Evolutionary conservation across 2,113 vertebrate genomes (phyloP).

Genomic region (Nasalis larvatus): DNA sequence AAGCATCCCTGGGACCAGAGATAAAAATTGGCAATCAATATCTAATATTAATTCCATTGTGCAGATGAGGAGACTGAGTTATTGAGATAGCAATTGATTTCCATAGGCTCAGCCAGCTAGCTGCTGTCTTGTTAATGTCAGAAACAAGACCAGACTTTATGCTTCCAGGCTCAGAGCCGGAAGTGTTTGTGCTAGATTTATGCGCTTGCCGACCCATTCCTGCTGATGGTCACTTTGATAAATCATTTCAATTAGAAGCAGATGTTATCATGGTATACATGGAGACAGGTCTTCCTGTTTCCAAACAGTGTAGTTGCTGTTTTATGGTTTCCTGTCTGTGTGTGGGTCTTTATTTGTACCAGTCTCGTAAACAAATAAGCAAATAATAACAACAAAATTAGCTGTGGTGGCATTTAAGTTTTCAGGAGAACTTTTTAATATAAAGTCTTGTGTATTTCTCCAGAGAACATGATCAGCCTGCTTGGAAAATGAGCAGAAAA

Average conservation of each 20-base stretch:
- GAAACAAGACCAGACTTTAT: not conserved
- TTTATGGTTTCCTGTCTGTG: slow-evolving; percentile 18
- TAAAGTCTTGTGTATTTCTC: not conserved
- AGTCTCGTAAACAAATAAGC: not conserved
- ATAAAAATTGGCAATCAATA: not conserved
- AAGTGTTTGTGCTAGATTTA: slow-evolving; percentile 35
- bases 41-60: slow-evolving; percentile 7
- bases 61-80: slow-evolving; percentile 5
- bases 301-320: not conserved
- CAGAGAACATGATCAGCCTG: not conserved
- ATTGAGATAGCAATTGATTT: not conserved
- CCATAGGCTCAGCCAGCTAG: not conserved
- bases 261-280: slow-evolving; percentile 22
- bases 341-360: slow-evolving; percentile 8
- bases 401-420: not conserved
- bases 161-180: slow-evolving; percentile 16
- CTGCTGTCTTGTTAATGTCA: not conserved
- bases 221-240: slow-evolving; percentile 67
- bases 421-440: not conserved
- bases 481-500: slow-evolving; percentile 30
- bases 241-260: slow-evolving; percentile 70
- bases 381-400: not conserved
- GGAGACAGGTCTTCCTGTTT: slow-evolving; percentile 13
- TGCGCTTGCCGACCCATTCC: not conserved
- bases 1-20: not conserved